phyloP scores from a whole-genome alignment of 2,113 vertebrate genomes.

The Mesembrinibis cayennensis region DNA sequence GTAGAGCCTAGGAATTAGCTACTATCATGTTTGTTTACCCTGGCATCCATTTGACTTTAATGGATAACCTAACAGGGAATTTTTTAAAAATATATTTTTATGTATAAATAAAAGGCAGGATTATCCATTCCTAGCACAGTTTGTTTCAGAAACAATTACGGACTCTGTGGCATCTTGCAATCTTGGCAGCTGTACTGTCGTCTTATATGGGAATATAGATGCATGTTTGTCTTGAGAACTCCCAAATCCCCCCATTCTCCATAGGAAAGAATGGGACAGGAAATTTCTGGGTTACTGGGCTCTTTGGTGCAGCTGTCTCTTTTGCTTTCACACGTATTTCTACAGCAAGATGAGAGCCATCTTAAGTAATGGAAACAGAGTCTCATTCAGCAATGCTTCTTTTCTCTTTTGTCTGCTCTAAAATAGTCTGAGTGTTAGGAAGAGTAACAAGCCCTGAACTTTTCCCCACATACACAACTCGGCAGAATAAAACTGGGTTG shows the following conservation, averaged over 20 bases:
- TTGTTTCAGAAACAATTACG: neutral
- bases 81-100: neutral
- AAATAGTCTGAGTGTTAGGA: conserved; percentile 59
- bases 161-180: neutral
- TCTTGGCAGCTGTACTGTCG: conserved; percentile 42
- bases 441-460: conserved; percentile 32
- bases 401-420: conserved; percentile 58
- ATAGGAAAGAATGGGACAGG: conserved; percentile 56
- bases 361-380: conserved; percentile 58
- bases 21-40: neutral
- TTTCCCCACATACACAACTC: conserved; percentile 19
- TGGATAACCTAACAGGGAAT: neutral
- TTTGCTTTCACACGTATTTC: conserved; percentile 54
- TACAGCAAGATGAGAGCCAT: conserved; percentile 51
- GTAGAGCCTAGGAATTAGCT: neutral
- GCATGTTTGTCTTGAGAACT: conserved; percentile 38
- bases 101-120: neutral
- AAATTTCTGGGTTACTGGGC: conserved; percentile 57
- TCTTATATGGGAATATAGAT: conserved; percentile 55
- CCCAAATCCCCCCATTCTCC: conserved; percentile 24
- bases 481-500: neutral
- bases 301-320: conserved; percentile 55
- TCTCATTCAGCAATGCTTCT: conserved; percentile 50
- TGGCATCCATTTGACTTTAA: neutral
- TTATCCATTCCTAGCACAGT: conserved; percentile 6